Evolutionary conservation across 2,113 vertebrate genomes (phyloP).

Genomic region (Rousettus leschenaultii): DNA sequence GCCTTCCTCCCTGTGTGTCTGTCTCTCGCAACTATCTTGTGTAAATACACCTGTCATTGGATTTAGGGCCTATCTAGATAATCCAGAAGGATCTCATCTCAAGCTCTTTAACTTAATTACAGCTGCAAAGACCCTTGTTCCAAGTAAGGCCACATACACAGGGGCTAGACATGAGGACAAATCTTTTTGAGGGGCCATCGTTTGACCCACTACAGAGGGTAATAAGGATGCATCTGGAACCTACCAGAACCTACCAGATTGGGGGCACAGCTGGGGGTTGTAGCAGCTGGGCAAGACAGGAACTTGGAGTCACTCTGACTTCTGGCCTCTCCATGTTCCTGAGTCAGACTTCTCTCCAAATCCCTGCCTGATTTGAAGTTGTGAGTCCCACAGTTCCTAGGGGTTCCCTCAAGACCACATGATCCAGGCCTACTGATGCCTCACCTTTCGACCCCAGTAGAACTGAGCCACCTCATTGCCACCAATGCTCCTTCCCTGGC

Average conservation of each 20-base stretch:
- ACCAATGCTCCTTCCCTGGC: background rate
- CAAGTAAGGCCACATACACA: background rate
- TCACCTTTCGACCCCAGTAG: background rate
- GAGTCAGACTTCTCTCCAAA: background rate
- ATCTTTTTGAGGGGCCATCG: background rate
- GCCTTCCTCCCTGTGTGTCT: background rate
- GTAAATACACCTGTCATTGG: background rate
- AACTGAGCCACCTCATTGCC: background rate
- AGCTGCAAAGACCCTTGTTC: background rate
- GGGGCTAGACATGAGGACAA: background rate
- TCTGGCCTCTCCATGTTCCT: background rate
- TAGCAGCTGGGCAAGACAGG: background rate
- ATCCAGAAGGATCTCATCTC: background rate
- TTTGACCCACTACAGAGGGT: background rate
- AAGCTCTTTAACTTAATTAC: background rate
- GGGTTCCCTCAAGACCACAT: background rate
- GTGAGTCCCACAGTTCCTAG: background rate
- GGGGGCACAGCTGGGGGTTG: background rate
- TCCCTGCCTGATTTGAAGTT: background rate
- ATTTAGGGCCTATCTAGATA: background rate
- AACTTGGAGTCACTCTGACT: background rate
- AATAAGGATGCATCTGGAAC: background rate
- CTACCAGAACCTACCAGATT: background rate
- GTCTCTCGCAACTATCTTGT: background rate
- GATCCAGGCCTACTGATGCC: background rate